Evolutionary conservation across 2,888 invertebrate genomes (phyloP).

Genomic region (Agrotis exclamationis): DNA sequence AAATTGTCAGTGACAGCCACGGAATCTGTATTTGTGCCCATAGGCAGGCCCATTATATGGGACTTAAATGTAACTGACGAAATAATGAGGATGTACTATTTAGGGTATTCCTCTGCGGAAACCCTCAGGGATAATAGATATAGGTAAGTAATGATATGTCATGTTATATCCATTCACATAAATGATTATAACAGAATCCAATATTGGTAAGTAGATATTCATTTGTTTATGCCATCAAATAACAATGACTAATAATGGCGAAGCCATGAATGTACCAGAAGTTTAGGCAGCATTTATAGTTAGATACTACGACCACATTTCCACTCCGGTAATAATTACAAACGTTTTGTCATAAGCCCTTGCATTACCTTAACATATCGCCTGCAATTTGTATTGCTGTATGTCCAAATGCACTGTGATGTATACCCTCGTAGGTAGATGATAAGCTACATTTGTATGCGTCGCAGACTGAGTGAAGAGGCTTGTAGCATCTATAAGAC

Average conservation of each 20-base stretch:
- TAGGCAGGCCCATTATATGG: too few relatives aligned
- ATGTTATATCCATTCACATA: too few relatives aligned
- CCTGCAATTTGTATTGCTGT: slow-evolving; percentile 49
- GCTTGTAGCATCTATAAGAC: slow-evolving; percentile 76
- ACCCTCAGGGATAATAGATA: too few relatives aligned
- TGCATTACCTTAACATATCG: slow-evolving; percentile 52
- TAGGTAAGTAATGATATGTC: too few relatives aligned
- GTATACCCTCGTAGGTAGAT: slow-evolving; percentile 42
- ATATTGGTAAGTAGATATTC: not conserved
- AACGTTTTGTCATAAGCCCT: slow-evolving; percentile 56
- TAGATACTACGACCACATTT: slow-evolving; percentile 43
- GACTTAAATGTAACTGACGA: too few relatives aligned
- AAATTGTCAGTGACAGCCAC: too few relatives aligned
- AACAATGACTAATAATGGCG: slow-evolving; percentile 33
- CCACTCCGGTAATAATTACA: slow-evolving; percentile 45
- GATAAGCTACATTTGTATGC: slow-evolving; percentile 78
- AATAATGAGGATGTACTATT: too few relatives aligned
- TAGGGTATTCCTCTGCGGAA: too few relatives aligned
- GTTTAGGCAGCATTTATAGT: slow-evolving; percentile 30
- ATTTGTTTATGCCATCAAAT: slow-evolving; percentile 1
- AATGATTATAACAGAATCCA: too few relatives aligned
- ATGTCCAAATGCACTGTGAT: slow-evolving; percentile 50
- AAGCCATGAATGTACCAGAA: slow-evolving; percentile 21
- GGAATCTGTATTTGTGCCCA: too few relatives aligned
- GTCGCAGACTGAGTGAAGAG: slow-evolving; percentile 76